Percentiles rank a stretch among this genome's conserved stretches.
These are phyloP conservation scores for Nephrotoma appendiculata DNA, from an alignment of 2,888 invertebrate species.

Conservation along the genomic window DNA sequence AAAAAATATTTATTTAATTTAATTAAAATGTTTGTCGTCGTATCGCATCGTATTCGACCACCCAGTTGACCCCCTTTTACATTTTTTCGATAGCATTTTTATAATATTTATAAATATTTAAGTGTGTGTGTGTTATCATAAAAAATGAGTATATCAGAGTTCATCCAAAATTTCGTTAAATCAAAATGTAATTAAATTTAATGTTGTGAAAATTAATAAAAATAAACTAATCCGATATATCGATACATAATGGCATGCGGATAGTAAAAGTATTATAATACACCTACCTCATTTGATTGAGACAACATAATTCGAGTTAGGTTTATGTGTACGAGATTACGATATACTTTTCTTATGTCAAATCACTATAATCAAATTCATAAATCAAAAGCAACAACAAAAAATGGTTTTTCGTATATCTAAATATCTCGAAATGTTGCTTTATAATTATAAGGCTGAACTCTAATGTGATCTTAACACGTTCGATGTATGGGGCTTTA, in stretches of 20 bases:
- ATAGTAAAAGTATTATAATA: background rate
- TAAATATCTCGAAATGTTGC: background rate
- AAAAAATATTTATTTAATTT: too few relatives aligned
- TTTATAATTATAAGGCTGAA: background rate
- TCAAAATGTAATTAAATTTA: background rate
- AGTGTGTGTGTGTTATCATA: background rate
- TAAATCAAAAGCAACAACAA: background rate
- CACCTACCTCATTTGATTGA: background rate
- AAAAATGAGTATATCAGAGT: background rate
- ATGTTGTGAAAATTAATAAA: background rate
- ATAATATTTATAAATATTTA: too few relatives aligned
- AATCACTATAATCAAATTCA: background rate
- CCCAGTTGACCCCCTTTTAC: background rate
- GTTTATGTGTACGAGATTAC: background rate
- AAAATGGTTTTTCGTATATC: background rate
- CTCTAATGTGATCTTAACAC: background rate
- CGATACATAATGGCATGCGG: background rate
- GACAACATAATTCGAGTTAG: background rate
- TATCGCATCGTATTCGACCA: background rate
- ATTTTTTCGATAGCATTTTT: background rate
- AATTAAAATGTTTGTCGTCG: background rate
- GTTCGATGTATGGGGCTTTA: background rate
- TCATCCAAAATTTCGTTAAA: background rate
- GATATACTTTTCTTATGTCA: background rate
- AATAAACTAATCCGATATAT: background rate